Conservation (phyloP, 1,140 invertebrate species). For the Brachionus rubens region DNA sequence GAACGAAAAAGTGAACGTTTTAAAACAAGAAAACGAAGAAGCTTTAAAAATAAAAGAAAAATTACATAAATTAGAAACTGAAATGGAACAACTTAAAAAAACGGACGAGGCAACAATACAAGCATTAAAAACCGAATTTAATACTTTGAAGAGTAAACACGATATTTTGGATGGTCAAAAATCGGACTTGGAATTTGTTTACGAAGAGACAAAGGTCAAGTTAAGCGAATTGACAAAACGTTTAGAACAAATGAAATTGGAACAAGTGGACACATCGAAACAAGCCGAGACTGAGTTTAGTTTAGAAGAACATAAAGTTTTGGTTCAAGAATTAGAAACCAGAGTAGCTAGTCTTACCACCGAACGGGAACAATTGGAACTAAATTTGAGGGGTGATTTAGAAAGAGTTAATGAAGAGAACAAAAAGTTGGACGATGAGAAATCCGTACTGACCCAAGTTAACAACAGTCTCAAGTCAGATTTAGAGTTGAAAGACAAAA, state of each 20-base stretch:
- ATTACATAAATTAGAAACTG: constrained; percentile 57
- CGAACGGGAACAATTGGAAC: no score
- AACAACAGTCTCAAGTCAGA: no score
- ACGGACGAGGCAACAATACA: constrained; percentile 47
- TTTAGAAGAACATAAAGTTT: constrained; percentile 49
- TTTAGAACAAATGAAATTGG: constrained; percentile 52
- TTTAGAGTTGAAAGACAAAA: no score
- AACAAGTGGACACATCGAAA: constrained; percentile 51
- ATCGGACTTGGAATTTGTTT: constrained; percentile 50
- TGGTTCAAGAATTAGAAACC: constrained; percentile 53
- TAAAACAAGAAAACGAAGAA: constrained; percentile 60
- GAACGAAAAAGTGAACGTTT: constrained; percentile 61
- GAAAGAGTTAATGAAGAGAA: constrained; percentile 47
- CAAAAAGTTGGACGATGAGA: constrained; percentile 52
- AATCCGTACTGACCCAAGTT: not conserved
- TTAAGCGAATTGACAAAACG: constrained; percentile 55
- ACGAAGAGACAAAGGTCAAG: constrained; percentile 51
- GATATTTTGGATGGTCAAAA: constrained; percentile 48
- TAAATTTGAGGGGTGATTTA: no score
- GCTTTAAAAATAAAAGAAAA: constrained; percentile 6
- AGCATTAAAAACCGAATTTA: constrained; percentile 47
- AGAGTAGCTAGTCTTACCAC: constrained; percentile 51
- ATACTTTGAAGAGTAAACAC: constrained; percentile 48
- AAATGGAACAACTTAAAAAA: constrained; percentile 49
- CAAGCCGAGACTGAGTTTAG: constrained; percentile 54